Conservation (phyloP, 2,888 invertebrate species). For the Stegana nigrithorax region DNA sequence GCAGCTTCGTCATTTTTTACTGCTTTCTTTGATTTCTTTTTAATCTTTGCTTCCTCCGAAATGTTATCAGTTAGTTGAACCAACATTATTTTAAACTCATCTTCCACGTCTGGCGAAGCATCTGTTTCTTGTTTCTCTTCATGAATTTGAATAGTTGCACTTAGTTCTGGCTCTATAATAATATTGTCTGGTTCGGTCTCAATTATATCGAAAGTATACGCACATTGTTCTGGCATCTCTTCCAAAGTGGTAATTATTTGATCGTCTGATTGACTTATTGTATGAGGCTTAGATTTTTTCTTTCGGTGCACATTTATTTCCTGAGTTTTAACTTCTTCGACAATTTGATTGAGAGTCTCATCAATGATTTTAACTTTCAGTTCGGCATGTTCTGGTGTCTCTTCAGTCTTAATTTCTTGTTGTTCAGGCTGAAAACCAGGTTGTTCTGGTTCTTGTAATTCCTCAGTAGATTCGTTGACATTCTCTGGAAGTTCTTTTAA, state of each 20-base stretch:
- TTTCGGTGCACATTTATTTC: constrained; percentile 50
- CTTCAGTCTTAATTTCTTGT: constrained; percentile 50
- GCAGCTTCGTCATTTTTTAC: constrained; percentile 57
- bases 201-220: too few species aligned
- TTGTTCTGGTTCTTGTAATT: constrained; percentile 38
- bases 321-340: constrained; percentile 47
- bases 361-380: constrained; percentile 57
- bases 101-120: constrained; percentile 40
- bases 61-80: too few species aligned
- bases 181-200: too few species aligned
- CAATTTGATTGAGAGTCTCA: constrained; percentile 48
- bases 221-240: too few species aligned
- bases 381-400: constrained; percentile 32
- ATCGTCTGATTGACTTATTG: too few species aligned
- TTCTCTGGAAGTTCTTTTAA: constrained; percentile 48
- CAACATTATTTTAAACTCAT: too few species aligned
- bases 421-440: constrained; percentile 36
- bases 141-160: too few species aligned
- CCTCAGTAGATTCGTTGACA: constrained; percentile 46
- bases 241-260: too few species aligned
- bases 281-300: constrained; percentile 56
- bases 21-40: constrained; percentile 56
- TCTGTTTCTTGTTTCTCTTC: constrained; percentile 49
- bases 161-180: too few species aligned
- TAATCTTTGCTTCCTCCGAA: constrained; percentile 53